Conservation (phyloP, 2,113 vertebrate species). For the Anolis carolinensis region DNA sequence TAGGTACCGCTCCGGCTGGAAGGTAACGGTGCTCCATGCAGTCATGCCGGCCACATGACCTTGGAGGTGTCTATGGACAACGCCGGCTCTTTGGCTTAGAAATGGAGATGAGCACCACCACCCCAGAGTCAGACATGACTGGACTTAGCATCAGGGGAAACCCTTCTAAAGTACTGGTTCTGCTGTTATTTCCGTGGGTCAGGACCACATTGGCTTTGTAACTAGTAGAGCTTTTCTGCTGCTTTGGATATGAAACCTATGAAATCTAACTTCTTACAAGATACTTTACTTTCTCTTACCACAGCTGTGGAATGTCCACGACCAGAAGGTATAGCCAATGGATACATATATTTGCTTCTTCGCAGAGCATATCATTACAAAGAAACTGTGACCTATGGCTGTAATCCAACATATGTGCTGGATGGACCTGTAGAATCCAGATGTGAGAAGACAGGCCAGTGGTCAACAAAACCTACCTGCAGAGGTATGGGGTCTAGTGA, state of each 20-base stretch:
- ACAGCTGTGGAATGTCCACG: constrained; percentile 84
- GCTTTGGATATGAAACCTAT: background rate
- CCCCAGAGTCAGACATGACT: too few species aligned
- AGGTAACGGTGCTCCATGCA: too few species aligned
- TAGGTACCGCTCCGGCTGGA: too few species aligned
- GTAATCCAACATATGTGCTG: constrained; percentile 76
- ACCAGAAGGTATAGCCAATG: constrained; percentile 81
- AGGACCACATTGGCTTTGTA: background rate
- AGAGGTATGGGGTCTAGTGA: constrained; percentile 75
- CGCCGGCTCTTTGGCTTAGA: too few species aligned
- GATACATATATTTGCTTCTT: constrained; percentile 83
- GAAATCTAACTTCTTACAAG: background rate
- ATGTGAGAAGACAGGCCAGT: constrained; percentile 83
- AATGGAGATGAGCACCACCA: too few species aligned
- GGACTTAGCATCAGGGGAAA: too few species aligned
- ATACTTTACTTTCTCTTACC: constrained; percentile 5
- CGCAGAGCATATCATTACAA: constrained; percentile 78
- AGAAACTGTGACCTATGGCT: constrained; percentile 84
- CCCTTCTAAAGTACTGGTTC: background rate
- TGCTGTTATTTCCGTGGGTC: background rate
- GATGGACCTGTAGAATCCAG: constrained; percentile 78
- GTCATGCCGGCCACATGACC: too few species aligned
- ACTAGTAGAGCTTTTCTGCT: background rate
- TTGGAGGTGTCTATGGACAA: too few species aligned
- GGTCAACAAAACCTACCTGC: constrained; percentile 84